Evolutionary conservation across 2,888 invertebrate species (phyloP).

Genomic region (Lasioglossum marginatum): DNA sequence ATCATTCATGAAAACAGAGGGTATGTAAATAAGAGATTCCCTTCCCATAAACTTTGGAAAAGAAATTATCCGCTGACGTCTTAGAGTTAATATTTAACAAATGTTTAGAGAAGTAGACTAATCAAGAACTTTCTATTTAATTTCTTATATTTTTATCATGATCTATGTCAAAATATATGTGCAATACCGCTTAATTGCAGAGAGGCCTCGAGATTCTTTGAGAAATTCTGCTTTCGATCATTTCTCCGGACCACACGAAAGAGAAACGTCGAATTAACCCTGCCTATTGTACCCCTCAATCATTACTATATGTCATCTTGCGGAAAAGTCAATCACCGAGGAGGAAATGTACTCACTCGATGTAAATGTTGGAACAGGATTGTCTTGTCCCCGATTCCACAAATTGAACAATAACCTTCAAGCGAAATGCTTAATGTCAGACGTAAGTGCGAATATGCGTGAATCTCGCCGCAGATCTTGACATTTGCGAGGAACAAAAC

Average conservation of each 20-base stretch:
- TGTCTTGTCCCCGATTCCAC: constrained; percentile 34
- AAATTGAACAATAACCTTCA: constrained; percentile 26
- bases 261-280: constrained; percentile 1
- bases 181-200: not conserved
- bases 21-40: not conserved
- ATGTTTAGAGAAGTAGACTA: not conserved
- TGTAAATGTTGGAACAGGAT: not conserved
- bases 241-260: not conserved
- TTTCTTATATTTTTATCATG: not conserved
- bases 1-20: not conserved
- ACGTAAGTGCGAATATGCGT: constrained; percentile 14
- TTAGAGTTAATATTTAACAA: not conserved
- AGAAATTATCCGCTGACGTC: not conserved
- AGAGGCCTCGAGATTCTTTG: not conserved
- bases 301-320: constrained; percentile 7
- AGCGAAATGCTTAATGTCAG: not conserved
- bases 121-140: not conserved
- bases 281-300: not conserved
- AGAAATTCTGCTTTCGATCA: constrained; percentile 17
- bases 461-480: not conserved
- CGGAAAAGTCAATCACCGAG: constrained; percentile 31
- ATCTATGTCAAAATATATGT: not conserved
- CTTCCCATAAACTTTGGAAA: not conserved
- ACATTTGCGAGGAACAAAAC: not conserved
- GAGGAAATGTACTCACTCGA: constrained; percentile 36